phyloP scores from a whole-genome alignment of 2,888 invertebrate species.

The Epinotia ramella region DNA sequence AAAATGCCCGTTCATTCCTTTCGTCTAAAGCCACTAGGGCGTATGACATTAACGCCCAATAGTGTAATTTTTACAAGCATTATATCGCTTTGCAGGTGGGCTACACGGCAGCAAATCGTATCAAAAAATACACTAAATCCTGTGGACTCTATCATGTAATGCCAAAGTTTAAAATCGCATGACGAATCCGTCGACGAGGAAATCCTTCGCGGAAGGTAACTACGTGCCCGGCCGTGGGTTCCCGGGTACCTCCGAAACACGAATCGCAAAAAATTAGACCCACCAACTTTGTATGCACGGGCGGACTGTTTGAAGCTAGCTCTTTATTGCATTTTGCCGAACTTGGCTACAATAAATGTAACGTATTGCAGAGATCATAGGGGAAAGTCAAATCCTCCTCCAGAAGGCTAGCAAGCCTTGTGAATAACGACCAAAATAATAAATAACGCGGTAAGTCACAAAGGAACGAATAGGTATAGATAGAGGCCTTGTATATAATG shows the following conservation, averaged over 20 bases:
- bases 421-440: too few species aligned
- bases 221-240: constrained; percentile 50
- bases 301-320: not conserved
- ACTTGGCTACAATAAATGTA: not conserved
- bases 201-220: constrained; percentile 51
- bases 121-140: not conserved
- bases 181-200: not conserved
- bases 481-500: too few species aligned
- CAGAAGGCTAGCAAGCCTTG: too few species aligned
- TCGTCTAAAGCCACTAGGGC: not conserved
- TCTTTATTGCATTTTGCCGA: constrained; percentile 3
- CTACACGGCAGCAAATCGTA: not conserved
- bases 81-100: constrained; percentile 28
- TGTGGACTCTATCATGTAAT: not conserved
- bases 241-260: constrained; percentile 42
- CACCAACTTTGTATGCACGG: not conserved
- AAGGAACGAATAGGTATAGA: too few species aligned
- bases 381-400: too few species aligned
- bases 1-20: not conserved
- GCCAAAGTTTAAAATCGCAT: not conserved
- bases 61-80: not conserved
- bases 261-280: constrained; percentile 41
- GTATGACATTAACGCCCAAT: not conserved
- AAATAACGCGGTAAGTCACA: too few species aligned
- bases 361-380: too few species aligned